Evolutionary conservation across 2,888 invertebrate species (phyloP).

Genomic region (Balanococcus diminutus): DNA sequence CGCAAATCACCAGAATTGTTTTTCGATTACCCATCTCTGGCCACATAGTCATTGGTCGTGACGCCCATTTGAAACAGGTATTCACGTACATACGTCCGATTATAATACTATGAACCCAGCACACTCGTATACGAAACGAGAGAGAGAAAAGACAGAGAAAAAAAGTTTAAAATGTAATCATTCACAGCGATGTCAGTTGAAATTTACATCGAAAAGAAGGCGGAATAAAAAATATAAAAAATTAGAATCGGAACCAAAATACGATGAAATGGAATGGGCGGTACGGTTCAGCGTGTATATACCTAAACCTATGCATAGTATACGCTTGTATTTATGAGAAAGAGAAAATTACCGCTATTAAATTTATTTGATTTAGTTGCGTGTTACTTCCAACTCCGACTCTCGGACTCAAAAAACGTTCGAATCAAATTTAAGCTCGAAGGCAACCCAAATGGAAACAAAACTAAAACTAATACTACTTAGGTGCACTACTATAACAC

Average conservation of each 20-base stretch:
- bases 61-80: constrained; percentile 33
- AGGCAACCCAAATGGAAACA: constrained; percentile 41
- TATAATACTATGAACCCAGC: background rate
- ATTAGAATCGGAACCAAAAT: constrained; percentile 53
- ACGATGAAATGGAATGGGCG: constrained; percentile 51
- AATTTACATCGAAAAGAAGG: constrained; percentile 53
- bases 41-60: background rate
- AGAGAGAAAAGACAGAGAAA: background rate
- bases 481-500: background rate
- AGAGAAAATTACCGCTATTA: constrained; percentile 46
- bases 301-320: background rate
- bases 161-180: constrained; percentile 38
- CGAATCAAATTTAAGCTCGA: constrained; percentile 50
- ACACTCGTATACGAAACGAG: background rate
- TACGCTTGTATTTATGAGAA: constrained; percentile 49
- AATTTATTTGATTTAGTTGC: constrained; percentile 53
- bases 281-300: constrained; percentile 47
- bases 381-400: constrained; percentile 40
- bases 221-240: constrained; percentile 49
- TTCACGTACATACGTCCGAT: background rate
- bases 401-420: too few species aligned
- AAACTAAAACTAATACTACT: constrained; percentile 9
- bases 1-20: background rate
- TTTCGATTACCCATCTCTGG: constrained; percentile 15
- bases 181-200: constrained; percentile 50